phyloP scores from a whole-genome alignment of 2,888 invertebrate species.

The Thera obeliscata region DNA sequence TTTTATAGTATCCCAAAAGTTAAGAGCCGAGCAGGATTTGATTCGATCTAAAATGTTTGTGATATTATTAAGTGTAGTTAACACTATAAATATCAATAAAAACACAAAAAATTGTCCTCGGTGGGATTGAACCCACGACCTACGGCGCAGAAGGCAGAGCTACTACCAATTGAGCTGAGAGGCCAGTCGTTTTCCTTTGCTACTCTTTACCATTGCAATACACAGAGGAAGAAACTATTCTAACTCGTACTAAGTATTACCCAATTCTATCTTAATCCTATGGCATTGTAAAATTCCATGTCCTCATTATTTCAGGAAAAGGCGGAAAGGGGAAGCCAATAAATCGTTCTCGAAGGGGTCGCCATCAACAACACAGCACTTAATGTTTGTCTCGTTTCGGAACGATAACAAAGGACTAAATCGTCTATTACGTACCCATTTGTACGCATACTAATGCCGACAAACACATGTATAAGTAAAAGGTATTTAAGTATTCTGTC shows the following conservation, averaged over 20 bases:
- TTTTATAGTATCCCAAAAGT: no score
- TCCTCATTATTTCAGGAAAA: conserved; percentile 29
- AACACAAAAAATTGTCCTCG: no score
- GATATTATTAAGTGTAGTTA: no score
- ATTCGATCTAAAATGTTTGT: no score
- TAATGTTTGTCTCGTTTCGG: conserved; percentile 39
- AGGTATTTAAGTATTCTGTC: no score
- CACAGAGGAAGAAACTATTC: background rate
- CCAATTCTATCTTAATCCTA: background rate
- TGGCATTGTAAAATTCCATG: conserved; percentile 17
- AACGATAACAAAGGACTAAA: conserved; percentile 36
- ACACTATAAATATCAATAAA: no score
- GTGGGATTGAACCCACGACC: no score
- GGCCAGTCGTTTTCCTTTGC: background rate
- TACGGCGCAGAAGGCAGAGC: no score
- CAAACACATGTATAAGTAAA: background rate
- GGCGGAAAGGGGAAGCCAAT: conserved; percentile 31
- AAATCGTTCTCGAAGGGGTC: conserved; percentile 30
- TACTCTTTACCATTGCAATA: background rate
- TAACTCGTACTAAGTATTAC: background rate
- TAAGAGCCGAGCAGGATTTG: no score
- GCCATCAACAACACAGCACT: conserved; percentile 41
- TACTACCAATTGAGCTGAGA: no score
- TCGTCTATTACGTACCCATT: conserved; percentile 31
- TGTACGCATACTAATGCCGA: conserved; percentile 31